phyloP scores from a whole-genome alignment of 2,797 vertebrate genomes.

The Alfaro cultratus region DNA sequence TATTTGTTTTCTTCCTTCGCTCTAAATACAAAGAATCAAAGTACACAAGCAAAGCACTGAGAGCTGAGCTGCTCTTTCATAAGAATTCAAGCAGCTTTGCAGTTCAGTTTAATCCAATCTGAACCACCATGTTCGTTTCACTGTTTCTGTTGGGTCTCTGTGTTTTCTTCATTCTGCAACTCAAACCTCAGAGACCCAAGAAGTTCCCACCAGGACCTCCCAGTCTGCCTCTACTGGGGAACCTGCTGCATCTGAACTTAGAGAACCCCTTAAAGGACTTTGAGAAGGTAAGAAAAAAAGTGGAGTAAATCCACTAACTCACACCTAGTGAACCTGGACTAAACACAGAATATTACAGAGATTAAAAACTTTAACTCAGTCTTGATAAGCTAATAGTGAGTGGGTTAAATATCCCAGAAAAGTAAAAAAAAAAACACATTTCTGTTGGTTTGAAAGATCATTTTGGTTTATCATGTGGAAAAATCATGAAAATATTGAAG shows the following conservation, averaged over 20 bases:
- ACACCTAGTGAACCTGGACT: not conserved
- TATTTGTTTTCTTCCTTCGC: not conserved
- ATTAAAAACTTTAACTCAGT: not conserved
- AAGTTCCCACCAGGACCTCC: slow-evolving; percentile 69
- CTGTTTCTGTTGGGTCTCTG: slow-evolving; percentile 46
- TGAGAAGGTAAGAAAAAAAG: slow-evolving; percentile 49
- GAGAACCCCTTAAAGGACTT: slow-evolving; percentile 66
- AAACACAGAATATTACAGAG: not conserved
- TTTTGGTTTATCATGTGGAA: not conserved
- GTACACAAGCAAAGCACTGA: not conserved
- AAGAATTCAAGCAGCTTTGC: not conserved
- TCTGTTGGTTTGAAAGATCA: no score
- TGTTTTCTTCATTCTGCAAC: slow-evolving; percentile 31
- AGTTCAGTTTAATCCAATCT: not conserved
- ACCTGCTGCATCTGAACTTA: slow-evolving; percentile 47
- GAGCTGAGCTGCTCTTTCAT: not conserved
- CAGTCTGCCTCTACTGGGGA: slow-evolving; percentile 54
- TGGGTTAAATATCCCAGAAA: not conserved
- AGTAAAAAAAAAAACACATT: not conserved
- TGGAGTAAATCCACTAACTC: not conserved
- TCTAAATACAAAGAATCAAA: not conserved
- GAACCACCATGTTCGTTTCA: slow-evolving; percentile 43
- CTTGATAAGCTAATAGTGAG: not conserved
- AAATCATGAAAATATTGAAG: not conserved
- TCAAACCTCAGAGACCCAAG: slow-evolving; percentile 51